Conservation (phyloP, 2,113 vertebrate genomes). For the Dasyornis broadbenti region DNA sequence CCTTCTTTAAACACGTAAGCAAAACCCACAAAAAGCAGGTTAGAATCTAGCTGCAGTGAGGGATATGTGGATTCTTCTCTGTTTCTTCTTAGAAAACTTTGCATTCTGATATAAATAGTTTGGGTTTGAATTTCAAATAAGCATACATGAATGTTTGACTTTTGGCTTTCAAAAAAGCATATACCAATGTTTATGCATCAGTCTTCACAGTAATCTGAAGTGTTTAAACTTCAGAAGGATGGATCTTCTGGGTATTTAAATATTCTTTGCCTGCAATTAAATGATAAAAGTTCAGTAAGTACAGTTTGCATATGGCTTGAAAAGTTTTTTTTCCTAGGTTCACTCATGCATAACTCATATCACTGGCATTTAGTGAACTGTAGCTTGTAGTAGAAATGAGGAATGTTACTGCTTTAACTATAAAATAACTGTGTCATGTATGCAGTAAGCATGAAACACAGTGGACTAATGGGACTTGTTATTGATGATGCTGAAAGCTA, state of each 20-base stretch:
- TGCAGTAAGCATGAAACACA: conserved; percentile 60
- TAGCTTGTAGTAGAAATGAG: conserved; percentile 7
- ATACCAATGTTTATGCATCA: conserved; percentile 31
- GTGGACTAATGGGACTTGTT: conserved; percentile 64
- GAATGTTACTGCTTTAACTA: conserved; percentile 19
- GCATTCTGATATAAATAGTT: conserved; percentile 7
- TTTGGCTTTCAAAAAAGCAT: conserved; percentile 12
- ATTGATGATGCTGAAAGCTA: conserved; percentile 70
- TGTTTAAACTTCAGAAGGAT: conserved; percentile 22
- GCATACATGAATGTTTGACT: conserved; percentile 13
- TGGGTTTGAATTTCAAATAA: conserved; percentile 22
- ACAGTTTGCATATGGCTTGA: neutral
- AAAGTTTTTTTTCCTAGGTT: neutral
- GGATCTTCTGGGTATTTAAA: conserved; percentile 19
- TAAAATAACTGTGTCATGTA: conserved; percentile 44
- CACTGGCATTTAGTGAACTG: neutral
- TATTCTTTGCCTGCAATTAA: conserved; percentile 34
- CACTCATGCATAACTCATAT: neutral
- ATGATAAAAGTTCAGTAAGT: conserved; percentile 19
- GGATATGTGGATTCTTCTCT: neutral
- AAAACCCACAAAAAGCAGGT: neutral
- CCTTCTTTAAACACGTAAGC: neutral
- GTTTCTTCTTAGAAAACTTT: neutral
- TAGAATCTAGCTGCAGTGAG: neutral
- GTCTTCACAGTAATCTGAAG: conserved; percentile 1